Evolutionary conservation across 1,140 invertebrate species (phyloP), one percentile per base, ranked within the genome.

Genomic region (Cyclargus thomasi): DNA sequence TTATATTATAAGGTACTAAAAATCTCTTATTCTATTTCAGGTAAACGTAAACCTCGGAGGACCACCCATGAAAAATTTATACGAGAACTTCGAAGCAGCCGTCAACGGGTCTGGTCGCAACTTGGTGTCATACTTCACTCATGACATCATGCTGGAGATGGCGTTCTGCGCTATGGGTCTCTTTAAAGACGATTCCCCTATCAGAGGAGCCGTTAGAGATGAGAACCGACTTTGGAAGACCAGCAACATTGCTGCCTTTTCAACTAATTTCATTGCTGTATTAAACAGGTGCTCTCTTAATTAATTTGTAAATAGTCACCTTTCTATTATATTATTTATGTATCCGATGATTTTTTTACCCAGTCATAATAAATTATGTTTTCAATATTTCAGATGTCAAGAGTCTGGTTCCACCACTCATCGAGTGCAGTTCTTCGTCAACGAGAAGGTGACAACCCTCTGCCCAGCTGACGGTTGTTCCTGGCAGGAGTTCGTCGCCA

Each of bases 71-170:
- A 92, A 93, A 76, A 94, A 97, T 76, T 91, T 97, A 76, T 93
- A 96, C 55, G 85, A 93, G 20, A 92, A 92, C 17, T 87, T 93
- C 23, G 77, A 89, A 73, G 84, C 73, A 0, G 75, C 67, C 3
- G 72, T 79, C 18, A 23, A 74, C 11, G 71, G 74, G 70, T 16
- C 69, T 72, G 69, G 83, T 62, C 57, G 63, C 75, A 92, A 92
- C 71, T 93, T 94, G 0, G 88, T 94, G 0, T 94, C 95, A 53
- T 94, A 95, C 73, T 97, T 97, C 78, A 93, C 93, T 0, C 95
- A 97, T 81, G 93, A 95, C 20, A 90, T 92, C 1, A 92, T 93
- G 76, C 62, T 85, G 63, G 80, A 86, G 68, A 89, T 89, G 86
- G 67, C 73, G 0, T 80, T 70, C 57, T 79, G 77, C 65, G 86